These are phyloP conservation scores for Lophotriccus pileatus DNA, from an alignment of 2,797 vertebrate genomes.

Conservation along the genomic window DNA sequence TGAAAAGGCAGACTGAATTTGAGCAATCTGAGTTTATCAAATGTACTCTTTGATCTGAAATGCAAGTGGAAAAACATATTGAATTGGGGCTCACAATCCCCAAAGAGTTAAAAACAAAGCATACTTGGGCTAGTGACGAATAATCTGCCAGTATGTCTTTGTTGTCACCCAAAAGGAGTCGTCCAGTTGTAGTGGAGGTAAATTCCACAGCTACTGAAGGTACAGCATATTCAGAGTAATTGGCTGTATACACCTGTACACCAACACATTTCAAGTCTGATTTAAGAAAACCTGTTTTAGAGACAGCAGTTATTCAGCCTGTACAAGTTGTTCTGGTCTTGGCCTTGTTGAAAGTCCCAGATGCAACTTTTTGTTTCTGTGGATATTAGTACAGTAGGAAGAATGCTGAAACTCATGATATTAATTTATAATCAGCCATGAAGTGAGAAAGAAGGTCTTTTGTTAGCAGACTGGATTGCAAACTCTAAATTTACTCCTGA, in stretches of 20 bases:
- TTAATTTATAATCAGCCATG: background rate
- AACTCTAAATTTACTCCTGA: background rate
- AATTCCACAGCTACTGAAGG: background rate
- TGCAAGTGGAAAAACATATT: background rate
- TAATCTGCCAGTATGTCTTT: background rate
- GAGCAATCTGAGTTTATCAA: background rate
- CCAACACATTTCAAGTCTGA: background rate
- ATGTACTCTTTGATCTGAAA: background rate
- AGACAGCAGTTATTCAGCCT: background rate
- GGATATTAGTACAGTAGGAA: background rate
- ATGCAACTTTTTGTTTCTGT: background rate
- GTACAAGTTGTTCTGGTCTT: background rate
- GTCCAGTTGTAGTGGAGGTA: background rate
- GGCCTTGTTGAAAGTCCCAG: background rate
- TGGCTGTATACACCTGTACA: accelerated
- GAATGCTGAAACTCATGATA: background rate
- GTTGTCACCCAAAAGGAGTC: background rate
- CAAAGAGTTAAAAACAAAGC: background rate
- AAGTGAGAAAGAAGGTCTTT: background rate
- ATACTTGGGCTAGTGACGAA: background rate
- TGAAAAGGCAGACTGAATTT: background rate
- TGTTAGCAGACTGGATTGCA: background rate
- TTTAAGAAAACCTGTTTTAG: background rate
- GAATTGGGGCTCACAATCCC: background rate
- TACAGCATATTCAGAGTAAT: background rate